Percentiles rank a stretch among this genome's conserved stretches.
Conservation (phyloP, 2,113 vertebrate genomes). For the Micronisus gabar region DNA sequence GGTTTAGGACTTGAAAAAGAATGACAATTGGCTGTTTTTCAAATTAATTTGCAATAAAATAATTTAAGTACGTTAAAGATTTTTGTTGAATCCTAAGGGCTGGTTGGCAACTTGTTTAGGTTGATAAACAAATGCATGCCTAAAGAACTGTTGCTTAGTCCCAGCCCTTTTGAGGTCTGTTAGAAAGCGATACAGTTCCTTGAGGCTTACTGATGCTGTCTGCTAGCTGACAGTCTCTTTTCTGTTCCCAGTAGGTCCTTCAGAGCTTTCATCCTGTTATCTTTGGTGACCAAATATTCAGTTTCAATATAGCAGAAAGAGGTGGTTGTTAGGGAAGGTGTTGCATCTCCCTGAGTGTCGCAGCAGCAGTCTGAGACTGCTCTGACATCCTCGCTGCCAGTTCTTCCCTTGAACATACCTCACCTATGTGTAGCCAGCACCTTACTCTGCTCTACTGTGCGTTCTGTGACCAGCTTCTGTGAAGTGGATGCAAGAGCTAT, state of each 20-base stretch:
- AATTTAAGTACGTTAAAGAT: not conserved
- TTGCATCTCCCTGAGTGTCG: not conserved
- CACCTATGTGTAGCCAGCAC: not conserved
- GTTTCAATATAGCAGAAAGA: not conserved
- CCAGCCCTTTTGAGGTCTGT: not conserved
- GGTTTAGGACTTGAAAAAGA: not conserved
- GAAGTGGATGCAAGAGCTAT: not conserved
- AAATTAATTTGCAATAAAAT: not conserved
- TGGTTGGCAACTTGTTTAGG: not conserved
- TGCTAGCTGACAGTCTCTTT: not conserved
- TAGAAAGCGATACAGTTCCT: not conserved
- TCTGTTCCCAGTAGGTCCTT: not conserved
- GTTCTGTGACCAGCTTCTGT: not conserved
- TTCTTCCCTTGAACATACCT: not conserved
- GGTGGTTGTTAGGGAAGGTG: not conserved
- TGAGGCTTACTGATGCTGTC: not conserved
- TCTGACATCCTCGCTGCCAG: accelerated
- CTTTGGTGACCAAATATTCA: not conserved
- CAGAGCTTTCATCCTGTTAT: not conserved
- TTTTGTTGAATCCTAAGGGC: not conserved
- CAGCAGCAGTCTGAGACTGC: not conserved
- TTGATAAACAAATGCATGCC: not conserved
- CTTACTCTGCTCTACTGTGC: not conserved
- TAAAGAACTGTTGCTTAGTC: not conserved
- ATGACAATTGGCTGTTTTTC: not conserved